These are phyloP conservation scores for Charanyca ferruginea DNA, from an alignment of 2,888 invertebrate species.

Conservation along the genomic window DNA sequence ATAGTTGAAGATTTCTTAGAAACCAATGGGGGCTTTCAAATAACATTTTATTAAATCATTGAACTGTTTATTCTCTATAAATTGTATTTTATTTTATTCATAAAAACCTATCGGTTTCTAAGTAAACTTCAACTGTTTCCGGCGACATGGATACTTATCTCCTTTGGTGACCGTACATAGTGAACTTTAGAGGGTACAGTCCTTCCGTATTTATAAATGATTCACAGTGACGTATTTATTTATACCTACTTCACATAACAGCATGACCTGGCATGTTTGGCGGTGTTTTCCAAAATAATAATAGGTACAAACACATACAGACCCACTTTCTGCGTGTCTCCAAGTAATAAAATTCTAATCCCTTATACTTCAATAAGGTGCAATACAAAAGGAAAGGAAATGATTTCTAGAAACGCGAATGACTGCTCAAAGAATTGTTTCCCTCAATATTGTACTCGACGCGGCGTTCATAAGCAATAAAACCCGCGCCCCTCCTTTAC, in stretches of 20 bases:
- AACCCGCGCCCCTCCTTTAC: conserved; percentile 72
- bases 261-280: conserved; percentile 54
- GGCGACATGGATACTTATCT: too few relatives aligned
- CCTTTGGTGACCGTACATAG: too few relatives aligned
- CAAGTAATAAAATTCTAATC: conserved; percentile 44
- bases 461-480: conserved; percentile 78
- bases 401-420: conserved; percentile 65
- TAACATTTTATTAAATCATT: too few relatives aligned
- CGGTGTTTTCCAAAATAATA: conserved; percentile 49
- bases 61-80: too few relatives aligned
- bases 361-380: conserved; percentile 49
- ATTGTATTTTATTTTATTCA: too few relatives aligned
- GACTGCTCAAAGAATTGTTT: conserved; percentile 72
- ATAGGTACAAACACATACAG: conserved; percentile 35
- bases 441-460: conserved; percentile 73
- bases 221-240: conserved; percentile 62
- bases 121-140: too few relatives aligned
- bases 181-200: conserved; percentile 36
- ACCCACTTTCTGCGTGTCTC: conserved; percentile 42
- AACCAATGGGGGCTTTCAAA: too few relatives aligned
- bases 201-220: conserved; percentile 55
- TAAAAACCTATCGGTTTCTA: too few relatives aligned
- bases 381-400: conserved; percentile 56
- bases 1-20: too few relatives aligned
- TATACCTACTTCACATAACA: conserved; percentile 55